These are phyloP conservation scores for Limnothrissa miodon DNA, from an alignment of 2,113 vertebrate genomes.

Conservation along the genomic window DNA sequence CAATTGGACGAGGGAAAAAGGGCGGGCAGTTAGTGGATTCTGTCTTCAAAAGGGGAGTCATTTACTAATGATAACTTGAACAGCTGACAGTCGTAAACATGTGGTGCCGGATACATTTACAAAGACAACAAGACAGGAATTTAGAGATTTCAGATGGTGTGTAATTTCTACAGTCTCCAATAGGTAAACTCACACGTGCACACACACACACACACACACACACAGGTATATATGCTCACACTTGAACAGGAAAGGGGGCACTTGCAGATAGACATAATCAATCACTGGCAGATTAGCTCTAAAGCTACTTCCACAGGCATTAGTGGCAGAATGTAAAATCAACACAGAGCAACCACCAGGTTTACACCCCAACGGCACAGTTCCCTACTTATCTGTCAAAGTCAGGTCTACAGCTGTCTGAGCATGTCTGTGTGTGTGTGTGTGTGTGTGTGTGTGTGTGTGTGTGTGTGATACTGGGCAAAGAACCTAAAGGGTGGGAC, in stretches of 20 bases:
- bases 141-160: too few species aligned
- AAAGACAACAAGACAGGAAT: too few species aligned
- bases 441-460: background rate
- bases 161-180: too few species aligned
- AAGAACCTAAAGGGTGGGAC: background rate
- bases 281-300: slow-evolving; percentile 99
- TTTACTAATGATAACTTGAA: too few species aligned
- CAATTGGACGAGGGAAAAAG: too few species aligned
- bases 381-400: slow-evolving; percentile 99
- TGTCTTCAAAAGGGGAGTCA: too few species aligned
- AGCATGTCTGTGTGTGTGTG: background rate
- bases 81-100: too few species aligned
- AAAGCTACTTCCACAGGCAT: slow-evolving; percentile 99
- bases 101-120: too few species aligned
- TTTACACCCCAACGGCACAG: slow-evolving; percentile 65
- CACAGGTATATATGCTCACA: background rate
- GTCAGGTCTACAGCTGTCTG: slow-evolving; percentile 54
- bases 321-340: slow-evolving; percentile 99
- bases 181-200: background rate
- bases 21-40: too few species aligned
- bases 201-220: background rate
- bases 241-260: background rate
- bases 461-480: background rate
- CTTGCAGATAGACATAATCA: slow-evolving; percentile 84
- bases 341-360: slow-evolving; percentile 62